Percentiles rank a stretch among this genome's conserved stretches.
Evolutionary conservation across 2,113 vertebrate species (phyloP).

Genomic region (Spheniscus mendiculus): DNA sequence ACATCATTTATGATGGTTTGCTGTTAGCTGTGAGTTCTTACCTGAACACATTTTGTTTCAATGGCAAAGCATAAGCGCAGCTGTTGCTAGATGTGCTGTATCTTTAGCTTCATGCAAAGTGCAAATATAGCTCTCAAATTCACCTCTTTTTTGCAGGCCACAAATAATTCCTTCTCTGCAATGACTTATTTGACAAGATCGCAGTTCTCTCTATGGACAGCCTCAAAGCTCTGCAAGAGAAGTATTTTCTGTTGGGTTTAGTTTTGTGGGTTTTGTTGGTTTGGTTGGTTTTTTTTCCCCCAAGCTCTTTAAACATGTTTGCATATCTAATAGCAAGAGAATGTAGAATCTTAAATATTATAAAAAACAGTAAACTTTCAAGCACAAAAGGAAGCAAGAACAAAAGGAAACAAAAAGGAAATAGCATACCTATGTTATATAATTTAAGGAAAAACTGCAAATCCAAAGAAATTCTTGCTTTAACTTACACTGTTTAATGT

Average conservation of each 20-base stretch:
- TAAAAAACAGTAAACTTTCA: neutral
- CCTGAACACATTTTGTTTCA: neutral
- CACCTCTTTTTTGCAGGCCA: neutral
- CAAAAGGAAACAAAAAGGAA: neutral
- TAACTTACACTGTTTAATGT: neutral
- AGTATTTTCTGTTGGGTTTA: neutral
- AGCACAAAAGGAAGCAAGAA: neutral
- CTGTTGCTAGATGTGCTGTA: neutral
- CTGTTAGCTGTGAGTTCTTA: neutral
- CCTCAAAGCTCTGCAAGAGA: neutral
- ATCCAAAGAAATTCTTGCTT: neutral
- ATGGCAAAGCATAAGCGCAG: neutral
- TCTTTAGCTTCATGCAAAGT: neutral
- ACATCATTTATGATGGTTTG: constrained; percentile 8
- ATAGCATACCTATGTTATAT: neutral
- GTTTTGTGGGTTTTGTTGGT: neutral
- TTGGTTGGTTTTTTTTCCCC: neutral
- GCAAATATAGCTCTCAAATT: neutral
- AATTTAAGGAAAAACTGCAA: neutral
- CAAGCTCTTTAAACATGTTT: neutral
- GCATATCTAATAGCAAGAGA: neutral
- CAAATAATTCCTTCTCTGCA: neutral
- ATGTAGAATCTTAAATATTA: neutral
- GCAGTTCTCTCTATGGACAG: neutral
- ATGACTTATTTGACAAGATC: neutral